Conservation (phyloP, 2,888 invertebrate genomes). For the Thera britannica region DNA sequence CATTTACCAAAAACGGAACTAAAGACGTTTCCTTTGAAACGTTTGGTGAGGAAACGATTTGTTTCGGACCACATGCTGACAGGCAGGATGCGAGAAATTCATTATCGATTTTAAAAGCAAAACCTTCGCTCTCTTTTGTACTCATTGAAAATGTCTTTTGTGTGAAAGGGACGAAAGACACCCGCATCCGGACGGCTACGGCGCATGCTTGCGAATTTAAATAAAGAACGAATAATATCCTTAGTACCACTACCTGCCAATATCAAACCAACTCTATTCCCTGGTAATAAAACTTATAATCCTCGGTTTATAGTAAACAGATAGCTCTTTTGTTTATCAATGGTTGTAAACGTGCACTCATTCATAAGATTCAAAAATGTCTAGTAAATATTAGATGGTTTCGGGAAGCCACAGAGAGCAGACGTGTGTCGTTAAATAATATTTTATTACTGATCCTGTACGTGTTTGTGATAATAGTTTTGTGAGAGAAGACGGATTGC, state of each 20-base stretch:
- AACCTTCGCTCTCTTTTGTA: slow-evolving; percentile 46
- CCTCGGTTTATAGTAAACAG: not conserved
- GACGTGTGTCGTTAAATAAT: slow-evolving; percentile 8
- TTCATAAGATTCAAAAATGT: slow-evolving; percentile 28
- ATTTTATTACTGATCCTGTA: not conserved
- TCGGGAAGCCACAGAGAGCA: slow-evolving; percentile 1
- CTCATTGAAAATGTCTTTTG: slow-evolving; percentile 12
- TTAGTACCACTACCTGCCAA: not conserved
- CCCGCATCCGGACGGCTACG: slow-evolving; percentile 54
- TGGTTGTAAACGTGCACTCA: slow-evolving; percentile 22
- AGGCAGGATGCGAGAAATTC: slow-evolving; percentile 77
- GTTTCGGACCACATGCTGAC: slow-evolving; percentile 80
- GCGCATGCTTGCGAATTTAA: slow-evolving; percentile 56
- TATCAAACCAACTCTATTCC: not conserved
- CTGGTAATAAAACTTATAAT: not conserved
- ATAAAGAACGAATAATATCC: slow-evolving; percentile 21
- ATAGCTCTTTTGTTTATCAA: slow-evolving; percentile 20
- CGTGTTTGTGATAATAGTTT: slow-evolving; percentile 24
- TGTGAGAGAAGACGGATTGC: slow-evolving; percentile 28
- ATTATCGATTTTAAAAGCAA: slow-evolving; percentile 77
- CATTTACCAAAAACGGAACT: not conserved
- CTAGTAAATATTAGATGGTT: slow-evolving; percentile 22
- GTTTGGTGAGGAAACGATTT: slow-evolving; percentile 75
- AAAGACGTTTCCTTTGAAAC: slow-evolving; percentile 23
- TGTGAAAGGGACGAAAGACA: slow-evolving; percentile 47